Evolutionary conservation across 2,797 vertebrate species (phyloP).

Genomic region (Lycodopsis pacificus): DNA sequence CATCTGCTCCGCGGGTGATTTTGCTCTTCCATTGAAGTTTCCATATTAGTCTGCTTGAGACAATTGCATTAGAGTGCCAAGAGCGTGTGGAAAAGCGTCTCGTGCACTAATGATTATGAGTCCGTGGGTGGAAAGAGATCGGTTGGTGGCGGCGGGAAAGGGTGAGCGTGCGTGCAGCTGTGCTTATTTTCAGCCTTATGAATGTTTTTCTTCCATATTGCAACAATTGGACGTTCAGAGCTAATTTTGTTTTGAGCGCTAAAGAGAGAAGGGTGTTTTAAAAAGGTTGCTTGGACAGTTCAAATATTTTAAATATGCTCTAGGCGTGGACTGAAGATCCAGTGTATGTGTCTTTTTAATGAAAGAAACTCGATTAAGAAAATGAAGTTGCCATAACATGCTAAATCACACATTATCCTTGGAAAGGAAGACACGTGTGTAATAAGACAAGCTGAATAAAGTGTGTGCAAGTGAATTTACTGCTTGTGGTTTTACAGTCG

Average conservation of each 20-base stretch:
- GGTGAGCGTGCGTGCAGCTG: slow-evolving; percentile 21
- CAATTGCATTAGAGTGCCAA: slow-evolving; percentile 63
- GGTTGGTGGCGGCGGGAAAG: slow-evolving; percentile 7
- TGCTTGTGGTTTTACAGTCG: slow-evolving; percentile 25
- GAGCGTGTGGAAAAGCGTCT: slow-evolving; percentile 59
- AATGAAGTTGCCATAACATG: slow-evolving; percentile 1
- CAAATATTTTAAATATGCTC: slow-evolving; percentile 24
- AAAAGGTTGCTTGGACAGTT: slow-evolving; percentile 21
- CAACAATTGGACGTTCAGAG: slow-evolving; percentile 40
- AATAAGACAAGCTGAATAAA: slow-evolving; percentile 9
- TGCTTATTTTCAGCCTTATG: slow-evolving; percentile 55
- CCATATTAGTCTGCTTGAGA: slow-evolving; percentile 72
- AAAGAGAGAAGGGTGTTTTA: slow-evolving; percentile 37
- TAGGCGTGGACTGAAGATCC: not conserved
- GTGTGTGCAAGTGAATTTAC: slow-evolving; percentile 12
- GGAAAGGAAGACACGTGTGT: not conserved
- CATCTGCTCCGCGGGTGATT: slow-evolving; percentile 5
- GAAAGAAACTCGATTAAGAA: slow-evolving; percentile 2
- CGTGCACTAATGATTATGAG: slow-evolving; percentile 62
- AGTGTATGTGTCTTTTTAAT: slow-evolving; percentile 8
- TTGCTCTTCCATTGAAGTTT: slow-evolving; percentile 60
- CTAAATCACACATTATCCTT: not conserved
- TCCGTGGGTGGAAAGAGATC: slow-evolving; percentile 29
- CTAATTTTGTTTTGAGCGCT: slow-evolving; percentile 35
- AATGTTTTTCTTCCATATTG: slow-evolving; percentile 52